A percentile compares a stretch with the other conserved stretches of the same genome.
These are phyloP conservation scores for Acanthosepion lycidas DNA, from an alignment of 2,888 invertebrate genomes.

Conservation along the genomic window DNA sequence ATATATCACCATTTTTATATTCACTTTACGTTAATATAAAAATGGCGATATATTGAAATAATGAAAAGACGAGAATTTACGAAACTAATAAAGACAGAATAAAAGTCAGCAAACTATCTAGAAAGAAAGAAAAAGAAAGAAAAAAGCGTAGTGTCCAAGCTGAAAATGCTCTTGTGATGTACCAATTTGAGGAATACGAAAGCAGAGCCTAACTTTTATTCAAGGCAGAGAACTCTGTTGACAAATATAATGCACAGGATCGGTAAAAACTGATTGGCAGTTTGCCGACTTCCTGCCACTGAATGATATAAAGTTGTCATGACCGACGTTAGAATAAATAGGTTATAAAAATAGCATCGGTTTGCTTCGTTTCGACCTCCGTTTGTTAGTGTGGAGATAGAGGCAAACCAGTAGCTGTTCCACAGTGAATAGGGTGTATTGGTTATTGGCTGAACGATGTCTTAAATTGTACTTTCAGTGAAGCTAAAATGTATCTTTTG, in stretches of 20 bases:
- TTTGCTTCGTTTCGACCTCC: neutral
- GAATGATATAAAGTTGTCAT: neutral
- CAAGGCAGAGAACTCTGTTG: neutral
- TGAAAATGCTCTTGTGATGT: neutral
- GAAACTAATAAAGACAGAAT: no score
- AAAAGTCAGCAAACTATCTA: no score
- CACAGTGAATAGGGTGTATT: neutral
- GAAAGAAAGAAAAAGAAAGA: neutral
- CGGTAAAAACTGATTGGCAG: slow-evolving; percentile 1
- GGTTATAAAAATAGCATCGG: neutral
- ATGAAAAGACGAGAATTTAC: no score
- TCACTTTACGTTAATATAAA: no score
- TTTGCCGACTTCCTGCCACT: slow-evolving; percentile 16
- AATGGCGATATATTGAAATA: no score
- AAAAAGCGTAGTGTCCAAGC: neutral
- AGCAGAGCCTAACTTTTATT: neutral
- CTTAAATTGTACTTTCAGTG: neutral
- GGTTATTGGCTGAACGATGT: neutral
- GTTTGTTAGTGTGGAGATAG: neutral
- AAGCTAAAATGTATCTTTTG: neutral
- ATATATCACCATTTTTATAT: no score
- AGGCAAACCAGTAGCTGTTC: neutral
- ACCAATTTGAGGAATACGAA: neutral
- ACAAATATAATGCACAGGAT: neutral
- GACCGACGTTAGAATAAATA: neutral